Base-by-base conservation (phyloP, 2,113 vertebrate genomes). In the Gopherus evgoodei region DNA sequence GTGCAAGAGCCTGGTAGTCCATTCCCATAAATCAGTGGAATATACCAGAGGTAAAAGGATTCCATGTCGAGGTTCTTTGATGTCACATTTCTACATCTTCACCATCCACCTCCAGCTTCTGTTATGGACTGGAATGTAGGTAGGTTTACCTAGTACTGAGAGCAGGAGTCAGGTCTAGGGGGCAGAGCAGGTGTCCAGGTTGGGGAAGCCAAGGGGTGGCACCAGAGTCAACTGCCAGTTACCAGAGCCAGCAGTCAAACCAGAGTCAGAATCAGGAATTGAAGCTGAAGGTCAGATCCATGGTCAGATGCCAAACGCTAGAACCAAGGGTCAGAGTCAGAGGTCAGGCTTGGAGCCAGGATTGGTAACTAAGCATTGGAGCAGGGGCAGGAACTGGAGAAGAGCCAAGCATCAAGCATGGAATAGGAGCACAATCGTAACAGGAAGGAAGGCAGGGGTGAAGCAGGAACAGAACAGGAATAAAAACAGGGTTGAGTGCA, bases 1-100 rank as follows among this genome's bases (percentile, higher is more conserved):
- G 1, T 3, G 65, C 47, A 81, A 83, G 31, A 81, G 38, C 1
- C 0, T 42, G 22, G 35, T 24, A 76, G 38, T 3, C 1, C 7
- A 24, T 17, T 82, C 17, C 2, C 27, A 14, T 5, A 5, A 79
- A 82, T 27, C 35, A 91, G 54, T 57, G 35, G 86, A 65, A 75
- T 47, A 50, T 52, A 24, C 16, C 38, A 72, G 19, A 72, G 22
- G 72, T 44, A 84, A 94, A 84, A 56, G 17, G 35, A 2, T 79
- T 86, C 21, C 3, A 44, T 11, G 81, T 31, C 49, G 89, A 5
- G 0, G 1, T 44, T 72, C 1, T 22, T 29, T 62, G 24, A 17
- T 6, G 2, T 8, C 4, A 29, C 38, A 44, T 42, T 69, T 65
- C 62, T 65, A 35, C 31, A 35, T 69, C 35, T n/a, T n/a, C 62